A percentile compares a stretch with the other conserved stretches of the same genome.
Evolutionary conservation across 2,888 invertebrate genomes (phyloP).

Genomic region (Spodoptera littoralis): DNA sequence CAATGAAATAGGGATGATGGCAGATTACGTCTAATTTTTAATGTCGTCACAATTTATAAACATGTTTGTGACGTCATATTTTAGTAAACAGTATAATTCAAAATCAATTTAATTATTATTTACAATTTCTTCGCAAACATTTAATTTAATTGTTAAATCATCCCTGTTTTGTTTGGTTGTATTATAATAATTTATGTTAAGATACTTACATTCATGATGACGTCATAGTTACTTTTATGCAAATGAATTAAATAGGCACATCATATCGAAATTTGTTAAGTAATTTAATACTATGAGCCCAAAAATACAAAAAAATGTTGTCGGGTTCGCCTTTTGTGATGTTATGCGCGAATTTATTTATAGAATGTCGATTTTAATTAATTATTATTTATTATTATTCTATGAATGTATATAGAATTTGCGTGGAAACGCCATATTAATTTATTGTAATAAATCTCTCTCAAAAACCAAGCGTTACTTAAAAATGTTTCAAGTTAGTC

Average conservation of each 20-base stretch:
- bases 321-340: slow-evolving; percentile 31
- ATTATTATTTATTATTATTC: not conserved
- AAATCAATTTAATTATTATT: too few relatives aligned
- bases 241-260: not conserved
- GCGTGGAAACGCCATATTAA: not conserved
- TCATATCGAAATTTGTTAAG: slow-evolving; percentile 2
- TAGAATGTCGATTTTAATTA: slow-evolving; percentile 11
- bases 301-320: not conserved
- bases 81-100: too few relatives aligned
- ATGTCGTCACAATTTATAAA: too few relatives aligned
- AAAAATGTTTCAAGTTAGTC: too few relatives aligned
- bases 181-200: not conserved
- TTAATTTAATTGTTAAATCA: too few relatives aligned
- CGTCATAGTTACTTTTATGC: not conserved
- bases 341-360: slow-evolving; percentile 24
- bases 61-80: too few relatives aligned
- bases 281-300: not conserved
- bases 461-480: too few relatives aligned
- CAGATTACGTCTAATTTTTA: too few relatives aligned
- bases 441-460: not conserved
- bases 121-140: too few relatives aligned
- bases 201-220: not conserved
- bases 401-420: not conserved
- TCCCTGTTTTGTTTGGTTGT: not conserved
- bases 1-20: too few relatives aligned